These are phyloP conservation scores for Drosophila neotestacea DNA, from an alignment of 2,888 invertebrate species.

Conservation along the genomic window DNA sequence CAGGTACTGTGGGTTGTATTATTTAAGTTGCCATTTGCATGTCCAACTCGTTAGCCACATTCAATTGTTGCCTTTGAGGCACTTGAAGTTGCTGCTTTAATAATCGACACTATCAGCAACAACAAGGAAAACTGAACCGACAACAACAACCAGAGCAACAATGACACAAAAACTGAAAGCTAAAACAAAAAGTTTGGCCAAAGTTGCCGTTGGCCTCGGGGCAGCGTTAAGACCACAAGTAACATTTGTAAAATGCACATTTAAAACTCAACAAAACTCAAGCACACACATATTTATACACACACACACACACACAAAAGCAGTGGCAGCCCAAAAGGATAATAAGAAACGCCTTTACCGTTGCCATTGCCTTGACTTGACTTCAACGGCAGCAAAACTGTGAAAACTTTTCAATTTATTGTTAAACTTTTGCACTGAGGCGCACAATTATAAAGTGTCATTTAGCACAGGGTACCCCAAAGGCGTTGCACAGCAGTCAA, in stretches of 20 bases:
- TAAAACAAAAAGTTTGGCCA: conserved; percentile 70
- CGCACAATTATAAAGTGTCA: conserved; percentile 83
- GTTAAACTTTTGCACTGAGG: conserved; percentile 81
- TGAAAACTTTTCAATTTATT: conserved; percentile 82
- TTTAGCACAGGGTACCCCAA: conserved; percentile 68
- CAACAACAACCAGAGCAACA: conserved; percentile 35
- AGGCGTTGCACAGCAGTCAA: conserved; percentile 41
- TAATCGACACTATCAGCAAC: conserved; percentile 60
- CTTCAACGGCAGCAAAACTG: conserved; percentile 58
- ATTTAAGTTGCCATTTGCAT: conserved; percentile 24
- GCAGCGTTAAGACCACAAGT: conserved; percentile 76
- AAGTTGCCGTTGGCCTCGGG: conserved; percentile 59
- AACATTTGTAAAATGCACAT: conserved; percentile 81
- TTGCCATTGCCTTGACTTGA: conserved; percentile 56
- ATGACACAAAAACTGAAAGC: conserved; percentile 67
- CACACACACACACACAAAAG: conserved; percentile 15
- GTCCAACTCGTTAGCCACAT: conserved; percentile 63
- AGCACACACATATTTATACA: conserved; percentile 38
- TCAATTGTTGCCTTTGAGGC: conserved; percentile 49
- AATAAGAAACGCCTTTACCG: conserved; percentile 76
- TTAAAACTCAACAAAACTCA: conserved; percentile 70
- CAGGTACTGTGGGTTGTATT: conserved; percentile 24
- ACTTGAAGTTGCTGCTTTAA: conserved; percentile 64
- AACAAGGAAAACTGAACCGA: conserved; percentile 18
- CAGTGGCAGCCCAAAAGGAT: conserved; percentile 72